These are phyloP conservation scores for Bubo bubo DNA, from an alignment of 2,113 vertebrate genomes.

Conservation along the genomic window DNA sequence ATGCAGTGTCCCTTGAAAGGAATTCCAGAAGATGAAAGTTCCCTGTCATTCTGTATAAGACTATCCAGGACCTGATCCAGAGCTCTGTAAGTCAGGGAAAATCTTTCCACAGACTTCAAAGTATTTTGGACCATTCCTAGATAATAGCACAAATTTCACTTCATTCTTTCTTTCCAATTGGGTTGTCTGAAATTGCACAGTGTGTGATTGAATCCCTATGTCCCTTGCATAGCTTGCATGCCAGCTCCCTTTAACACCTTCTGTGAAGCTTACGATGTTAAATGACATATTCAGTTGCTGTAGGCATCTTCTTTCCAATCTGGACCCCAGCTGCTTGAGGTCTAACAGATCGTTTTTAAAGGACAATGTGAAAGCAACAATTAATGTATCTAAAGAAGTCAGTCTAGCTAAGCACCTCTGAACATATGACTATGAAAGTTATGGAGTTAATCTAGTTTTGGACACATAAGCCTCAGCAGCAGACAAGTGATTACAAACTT, in stretches of 20 bases:
- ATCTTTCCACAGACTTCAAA: slow-evolving; percentile 50
- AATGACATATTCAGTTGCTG: slow-evolving; percentile 4
- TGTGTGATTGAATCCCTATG: slow-evolving; percentile 50
- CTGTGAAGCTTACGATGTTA: slow-evolving; percentile 4
- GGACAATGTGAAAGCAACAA: background rate
- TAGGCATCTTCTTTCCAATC: slow-evolving; percentile 44
- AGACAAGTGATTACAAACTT: background rate
- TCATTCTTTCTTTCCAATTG: background rate
- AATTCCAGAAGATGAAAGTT: slow-evolving; percentile 36
- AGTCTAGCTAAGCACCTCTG: background rate
- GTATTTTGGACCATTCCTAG: background rate
- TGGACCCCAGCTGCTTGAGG: slow-evolving; percentile 54
- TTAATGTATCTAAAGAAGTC: background rate
- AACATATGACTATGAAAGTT: background rate
- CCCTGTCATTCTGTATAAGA: background rate
- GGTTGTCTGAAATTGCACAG: background rate
- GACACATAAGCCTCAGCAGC: background rate
- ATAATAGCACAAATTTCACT: slow-evolving; percentile 28
- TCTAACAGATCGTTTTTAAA: background rate
- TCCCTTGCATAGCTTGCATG: slow-evolving; percentile 16
- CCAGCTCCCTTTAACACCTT: slow-evolving; percentile 55
- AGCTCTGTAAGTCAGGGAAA: slow-evolving; percentile 15
- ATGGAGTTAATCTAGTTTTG: background rate
- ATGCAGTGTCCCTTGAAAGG: background rate
- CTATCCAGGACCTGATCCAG: slow-evolving; percentile 10